Percentiles rank a stretch among this genome's conserved stretches.
These are phyloP conservation scores for Drosophila bifasciata DNA, from an alignment of 1,140 invertebrate genomes.

Conservation along the genomic window DNA sequence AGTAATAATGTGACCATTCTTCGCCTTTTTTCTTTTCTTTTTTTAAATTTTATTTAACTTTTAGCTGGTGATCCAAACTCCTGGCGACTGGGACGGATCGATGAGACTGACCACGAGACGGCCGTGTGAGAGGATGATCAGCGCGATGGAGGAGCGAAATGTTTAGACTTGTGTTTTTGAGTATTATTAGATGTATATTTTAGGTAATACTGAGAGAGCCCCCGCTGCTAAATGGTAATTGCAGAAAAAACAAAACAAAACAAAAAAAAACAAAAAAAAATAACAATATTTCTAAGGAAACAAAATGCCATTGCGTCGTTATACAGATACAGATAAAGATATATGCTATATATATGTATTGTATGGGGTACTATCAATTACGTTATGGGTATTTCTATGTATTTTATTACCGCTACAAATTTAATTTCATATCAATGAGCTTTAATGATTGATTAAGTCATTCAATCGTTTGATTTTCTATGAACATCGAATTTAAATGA, in stretches of 20 bases:
- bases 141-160: constrained; percentile 38
- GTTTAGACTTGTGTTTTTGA: constrained; percentile 80
- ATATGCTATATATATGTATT: constrained; percentile 28
- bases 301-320: constrained; percentile 40
- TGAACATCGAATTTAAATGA: too few relatives aligned
- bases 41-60: constrained; percentile 57
- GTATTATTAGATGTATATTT: constrained; percentile 83
- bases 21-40: too few relatives aligned
- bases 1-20: too few relatives aligned
- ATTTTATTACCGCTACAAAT: too few relatives aligned
- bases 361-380: not conserved
- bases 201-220: constrained; percentile 54
- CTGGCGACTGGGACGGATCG: constrained; percentile 91
- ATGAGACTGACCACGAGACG: constrained; percentile 92
- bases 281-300: constrained; percentile 12
- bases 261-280: constrained; percentile 11
- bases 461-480: too few relatives aligned
- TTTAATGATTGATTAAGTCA: too few relatives aligned
- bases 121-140: constrained; percentile 87
- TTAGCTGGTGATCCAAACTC: constrained; percentile 91
- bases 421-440: too few relatives aligned
- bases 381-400: constrained; percentile 15
- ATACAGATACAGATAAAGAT: constrained; percentile 26
- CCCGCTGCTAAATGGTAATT: not conserved
- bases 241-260: constrained; percentile 8